Base-by-base conservation (phyloP, 1,140 invertebrate genomes). In the Euschistus heros region DNA sequence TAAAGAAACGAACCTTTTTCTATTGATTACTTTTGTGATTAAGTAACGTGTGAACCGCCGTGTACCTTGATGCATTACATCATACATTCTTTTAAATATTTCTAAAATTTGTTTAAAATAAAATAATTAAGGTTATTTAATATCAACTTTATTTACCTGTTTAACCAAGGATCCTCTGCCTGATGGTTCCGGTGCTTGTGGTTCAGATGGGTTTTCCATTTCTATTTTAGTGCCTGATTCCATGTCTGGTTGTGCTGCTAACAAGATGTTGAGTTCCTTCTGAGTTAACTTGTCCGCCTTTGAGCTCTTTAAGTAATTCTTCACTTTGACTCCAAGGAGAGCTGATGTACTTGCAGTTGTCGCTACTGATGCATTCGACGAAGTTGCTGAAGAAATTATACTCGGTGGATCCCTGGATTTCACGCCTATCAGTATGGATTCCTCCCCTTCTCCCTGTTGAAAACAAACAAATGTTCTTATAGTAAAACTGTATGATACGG, bases 341-440 rank as follows among this genome's bases (percentile, higher is more conserved):
- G 20, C 26, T 5, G 61, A 57, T 27, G 54, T 57, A 15, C 64
- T 55, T 7, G 26, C 52, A 33, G 64, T 54, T 7, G 50, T 65
- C 1, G 46, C 22, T 10, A 64, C 46, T 24, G 46, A 55, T 1
- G 47, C 63, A 30, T 65, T 65, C 50, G 52, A 65, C 18, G 52
- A 65, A 30, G 47, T 55, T n/a, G 64, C 64, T 33, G 64, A 55
- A 18, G 50, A 57, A 33, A 55, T 59, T 24, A 37, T 57, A 42
- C 47, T 55, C 17, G 64, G 37, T n/a, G 30, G 22, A 17, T 65
- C 62, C 44, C 44, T 17, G 1, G 10, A 24, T 20, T 26, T 63
- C 42, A 18, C 42, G 44, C 44, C 62, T 18, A 47, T 47, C 42
- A 57, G 54, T 20, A 57, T 57, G 24, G 37, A 27, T n/a, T 47